Base-by-base conservation (phyloP, 2,888 invertebrate genomes). In the Hirudinaria manillensis region DNA sequence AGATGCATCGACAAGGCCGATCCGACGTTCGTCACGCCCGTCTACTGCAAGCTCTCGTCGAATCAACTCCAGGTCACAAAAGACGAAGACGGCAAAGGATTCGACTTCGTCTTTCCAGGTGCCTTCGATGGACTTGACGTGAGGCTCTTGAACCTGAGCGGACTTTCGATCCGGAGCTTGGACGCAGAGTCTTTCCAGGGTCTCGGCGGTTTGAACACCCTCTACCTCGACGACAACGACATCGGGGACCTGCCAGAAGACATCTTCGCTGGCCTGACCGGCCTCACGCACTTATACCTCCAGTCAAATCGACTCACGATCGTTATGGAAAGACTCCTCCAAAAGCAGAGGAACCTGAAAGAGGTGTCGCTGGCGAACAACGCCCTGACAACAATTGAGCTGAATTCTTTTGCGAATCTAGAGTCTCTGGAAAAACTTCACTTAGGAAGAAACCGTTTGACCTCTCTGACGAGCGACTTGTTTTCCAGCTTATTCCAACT, bases 1-100 rank as follows among this genome's bases (percentile, higher is more conserved):
- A 73, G 65, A 61, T 73, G 73, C 65, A n/a, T 24, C n/a, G 73
- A 73, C 27, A 32, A 51, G 16, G 7, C 61, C n/a, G n/a, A 73
- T 21, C 61, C 65, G 2, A 19, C 34, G 24, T 61, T 65, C 29
- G 27, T n/a, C 34, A 61, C n/a, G 65, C 73, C 73, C 2, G 34
- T 65, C 27, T 56, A 73, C 73, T 73, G 73, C 65, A 65, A 61
- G 38, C 61, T 38, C 32, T 21, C 65, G 3, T 19, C 21, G 6
- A 36, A 19, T 27, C 34, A 68, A 34, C 68, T 68, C 3, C 13
- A 19, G 29, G 68, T 68, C 32, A 68, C 32, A 7, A 36, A 34
- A 19, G 36, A n/a, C 16, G 3, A 16, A 4, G 24, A 24, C 4
- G 72, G 55, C 21, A 27, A 7, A 6, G 21, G 21, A 27, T 73